Evolutionary conservation across 2,888 invertebrate species (phyloP).

Genomic region (Incurvaria masculella): DNA sequence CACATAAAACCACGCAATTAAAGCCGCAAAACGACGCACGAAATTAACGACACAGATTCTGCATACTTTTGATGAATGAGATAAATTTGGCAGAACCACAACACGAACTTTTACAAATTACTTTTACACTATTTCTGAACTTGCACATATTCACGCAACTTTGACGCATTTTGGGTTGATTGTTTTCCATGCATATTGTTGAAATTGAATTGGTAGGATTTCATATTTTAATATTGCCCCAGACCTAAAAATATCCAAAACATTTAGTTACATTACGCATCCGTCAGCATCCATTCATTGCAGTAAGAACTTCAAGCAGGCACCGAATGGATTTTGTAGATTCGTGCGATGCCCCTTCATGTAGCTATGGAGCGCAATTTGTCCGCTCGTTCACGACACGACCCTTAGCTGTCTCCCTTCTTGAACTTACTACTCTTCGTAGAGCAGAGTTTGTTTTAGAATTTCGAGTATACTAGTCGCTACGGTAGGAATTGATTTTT

Average conservation of each 20-base stretch:
- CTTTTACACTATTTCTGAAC: background rate
- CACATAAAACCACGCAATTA: background rate
- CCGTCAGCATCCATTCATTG: too few relatives aligned
- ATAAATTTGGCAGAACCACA: background rate
- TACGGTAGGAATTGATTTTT: constrained; percentile 20
- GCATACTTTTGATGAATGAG: too few relatives aligned
- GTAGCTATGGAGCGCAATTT: background rate
- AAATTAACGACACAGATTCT: background rate
- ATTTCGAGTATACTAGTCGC: constrained; percentile 51
- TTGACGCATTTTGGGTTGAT: background rate
- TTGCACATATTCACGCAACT: background rate
- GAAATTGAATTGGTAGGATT: constrained; percentile 13
- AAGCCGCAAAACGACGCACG: background rate
- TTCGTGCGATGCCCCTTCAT: background rate
- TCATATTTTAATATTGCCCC: too few relatives aligned
- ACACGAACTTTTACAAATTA: background rate
- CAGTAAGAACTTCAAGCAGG: too few relatives aligned
- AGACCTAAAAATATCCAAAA: too few relatives aligned
- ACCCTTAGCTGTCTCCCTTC: constrained; percentile 28
- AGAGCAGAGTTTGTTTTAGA: constrained; percentile 52
- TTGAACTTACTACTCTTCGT: constrained; percentile 34
- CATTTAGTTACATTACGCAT: too few relatives aligned
- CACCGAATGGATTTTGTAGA: background rate
- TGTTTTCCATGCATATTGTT: constrained; percentile 13
- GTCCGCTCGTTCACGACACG: background rate